Conservation (phyloP, 2,113 vertebrate species). For the Mystacornis crossleyi region DNA sequence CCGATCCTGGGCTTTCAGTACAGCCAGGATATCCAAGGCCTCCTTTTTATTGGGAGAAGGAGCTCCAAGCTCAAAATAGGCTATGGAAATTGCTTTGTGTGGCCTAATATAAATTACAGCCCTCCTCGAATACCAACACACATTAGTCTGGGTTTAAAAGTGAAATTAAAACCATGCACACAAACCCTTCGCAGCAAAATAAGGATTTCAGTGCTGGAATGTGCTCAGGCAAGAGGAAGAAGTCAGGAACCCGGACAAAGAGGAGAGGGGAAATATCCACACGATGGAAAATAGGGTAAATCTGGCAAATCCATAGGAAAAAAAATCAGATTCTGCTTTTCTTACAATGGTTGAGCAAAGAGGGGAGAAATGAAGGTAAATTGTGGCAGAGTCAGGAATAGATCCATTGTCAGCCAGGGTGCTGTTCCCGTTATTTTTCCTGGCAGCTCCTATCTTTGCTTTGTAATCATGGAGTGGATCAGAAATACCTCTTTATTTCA, state of each 20-base stretch:
- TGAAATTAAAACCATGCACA: background rate
- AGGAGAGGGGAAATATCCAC: background rate
- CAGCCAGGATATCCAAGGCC: background rate
- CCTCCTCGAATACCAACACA: background rate
- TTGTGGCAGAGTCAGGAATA: background rate
- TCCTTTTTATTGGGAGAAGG: background rate
- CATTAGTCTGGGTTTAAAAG: background rate
- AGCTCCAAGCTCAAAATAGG: background rate
- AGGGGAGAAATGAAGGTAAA: background rate
- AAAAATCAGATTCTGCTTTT: background rate
- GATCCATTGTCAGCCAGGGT: background rate
- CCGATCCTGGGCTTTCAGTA: background rate
- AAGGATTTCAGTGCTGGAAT: background rate
- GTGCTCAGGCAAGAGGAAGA: background rate
- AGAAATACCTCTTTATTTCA: slow-evolving; percentile 7
- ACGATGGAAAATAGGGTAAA: background rate
- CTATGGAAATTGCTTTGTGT: background rate
- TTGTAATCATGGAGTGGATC: background rate
- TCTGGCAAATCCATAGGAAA: background rate
- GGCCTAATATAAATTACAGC: background rate
- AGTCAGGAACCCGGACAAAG: background rate
- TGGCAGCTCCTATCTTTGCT: background rate
- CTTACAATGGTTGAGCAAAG: background rate
- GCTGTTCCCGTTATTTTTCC: background rate
- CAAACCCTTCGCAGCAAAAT: background rate